Evolutionary conservation across 2,888 invertebrate species (phyloP).

Genomic region (Cerceris rybyensis): DNA sequence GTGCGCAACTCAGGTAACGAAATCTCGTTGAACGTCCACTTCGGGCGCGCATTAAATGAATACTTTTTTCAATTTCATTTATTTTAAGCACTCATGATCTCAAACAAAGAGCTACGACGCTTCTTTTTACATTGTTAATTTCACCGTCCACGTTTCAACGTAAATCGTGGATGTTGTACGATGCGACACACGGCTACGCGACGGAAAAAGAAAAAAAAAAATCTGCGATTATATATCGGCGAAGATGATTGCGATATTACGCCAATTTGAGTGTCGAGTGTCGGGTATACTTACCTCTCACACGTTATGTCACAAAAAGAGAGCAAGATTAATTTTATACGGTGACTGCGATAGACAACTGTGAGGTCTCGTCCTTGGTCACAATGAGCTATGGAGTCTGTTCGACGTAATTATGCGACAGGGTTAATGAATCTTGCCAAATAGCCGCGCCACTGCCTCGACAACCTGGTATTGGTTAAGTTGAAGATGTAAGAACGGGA

Average conservation of each 20-base stretch:
- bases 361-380: slow-evolving; percentile 59
- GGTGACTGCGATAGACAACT: slow-evolving; percentile 12
- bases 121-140: slow-evolving; percentile 6
- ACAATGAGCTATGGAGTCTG: slow-evolving; percentile 58
- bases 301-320: slow-evolving; percentile 20
- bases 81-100: slow-evolving; percentile 27
- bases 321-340: slow-evolving; percentile 31
- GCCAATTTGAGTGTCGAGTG: slow-evolving; percentile 15
- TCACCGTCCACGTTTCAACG: not conserved
- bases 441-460: slow-evolving; percentile 68
- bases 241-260: not conserved
- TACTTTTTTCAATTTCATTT: slow-evolving; percentile 29
- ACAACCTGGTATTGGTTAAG: slow-evolving; percentile 27
- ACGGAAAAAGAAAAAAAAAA: not conserved
- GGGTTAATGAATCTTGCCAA: slow-evolving; percentile 62
- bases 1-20: not conserved
- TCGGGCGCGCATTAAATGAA: slow-evolving; percentile 1
- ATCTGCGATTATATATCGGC: not conserved
- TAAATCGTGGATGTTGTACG: not conserved
- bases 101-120: slow-evolving; percentile 20
- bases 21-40: not conserved
- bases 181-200: no score
- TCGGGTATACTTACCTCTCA: slow-evolving; percentile 27
- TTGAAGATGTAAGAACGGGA: no score
- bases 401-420: slow-evolving; percentile 55